phyloP scores from a whole-genome alignment of 2,797 vertebrate species.

The Myiotriccus ornatus region DNA sequence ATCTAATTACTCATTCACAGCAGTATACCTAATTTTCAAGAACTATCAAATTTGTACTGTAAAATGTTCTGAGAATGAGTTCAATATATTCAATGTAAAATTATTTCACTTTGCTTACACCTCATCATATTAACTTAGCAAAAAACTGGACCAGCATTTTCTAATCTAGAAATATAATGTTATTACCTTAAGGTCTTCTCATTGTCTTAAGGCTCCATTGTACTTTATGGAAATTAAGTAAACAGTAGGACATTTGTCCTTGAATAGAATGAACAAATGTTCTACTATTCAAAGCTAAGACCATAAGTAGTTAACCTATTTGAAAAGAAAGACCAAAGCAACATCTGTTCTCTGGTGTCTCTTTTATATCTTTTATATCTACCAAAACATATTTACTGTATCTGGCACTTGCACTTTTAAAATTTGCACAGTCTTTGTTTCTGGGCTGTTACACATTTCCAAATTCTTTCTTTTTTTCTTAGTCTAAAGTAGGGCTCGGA shows the following conservation, averaged over 20 bases:
- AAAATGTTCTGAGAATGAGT: not conserved
- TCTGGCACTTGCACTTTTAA: not conserved
- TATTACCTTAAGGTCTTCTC: not conserved
- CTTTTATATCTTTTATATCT: not conserved
- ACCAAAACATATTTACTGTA: not conserved
- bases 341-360: not conserved
- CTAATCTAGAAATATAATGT: not conserved
- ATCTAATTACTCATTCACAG: not conserved
- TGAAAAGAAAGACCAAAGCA: not conserved
- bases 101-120: not conserved
- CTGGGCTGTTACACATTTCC: not conserved
- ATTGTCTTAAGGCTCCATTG: not conserved
- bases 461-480: not conserved
- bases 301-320: not conserved
- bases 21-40: conserved; percentile 1
- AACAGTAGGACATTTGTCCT: not conserved
- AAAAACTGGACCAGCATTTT: not conserved
- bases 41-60: not conserved
- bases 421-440: not conserved
- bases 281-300: not conserved
- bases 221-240: not conserved
- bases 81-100: not conserved
- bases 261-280: not conserved
- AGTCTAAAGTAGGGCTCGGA: not conserved
- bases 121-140: not conserved